Evolutionary conservation across 2,797 vertebrate genomes (phyloP), one percentile per base, ranked within the genome.

Genomic region (Pristis pectinata): DNA sequence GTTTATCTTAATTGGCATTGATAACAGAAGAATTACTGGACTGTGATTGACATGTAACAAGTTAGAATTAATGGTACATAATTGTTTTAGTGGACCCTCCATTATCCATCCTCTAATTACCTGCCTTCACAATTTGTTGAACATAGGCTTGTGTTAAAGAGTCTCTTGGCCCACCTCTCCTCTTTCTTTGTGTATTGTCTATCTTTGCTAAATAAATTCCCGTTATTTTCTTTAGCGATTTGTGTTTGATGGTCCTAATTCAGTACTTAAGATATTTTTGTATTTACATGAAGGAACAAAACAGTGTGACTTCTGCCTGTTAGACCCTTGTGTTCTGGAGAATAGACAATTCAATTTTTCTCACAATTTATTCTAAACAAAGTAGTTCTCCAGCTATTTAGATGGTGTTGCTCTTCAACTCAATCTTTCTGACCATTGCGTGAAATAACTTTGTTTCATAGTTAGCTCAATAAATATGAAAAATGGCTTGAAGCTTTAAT

Each of bases 1-100:
- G n/a, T 91, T 91, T 41, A n/a, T 37, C 61, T 91, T 91, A 91
- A 91, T 91, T 87, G 85, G 56, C 59, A 41, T 91, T 91, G 87
- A 41, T 67, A 37, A 41, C 59, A 91, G 59, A 91, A 67, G 41
- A 37, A 41, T 67, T 67, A n/a, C 15, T 7, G 34, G 15, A 89
- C 30, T 37, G 13, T n/a, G 85, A 64, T 59, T 89, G 85, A 59
- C 59, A 89, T 56, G 15, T 34, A 22, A 67, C 61, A 37, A 67
- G 85, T 34, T n/a, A 89, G 85, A 64, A 91, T 41, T n/a, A 91
- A 24, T 19, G 11, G 8, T 91, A 24, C 27, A 41, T 91, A 67
- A 91, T 91, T 41, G 41, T 67, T 91, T 91, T 37, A 67, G 61
- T 67, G n/a, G 61, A 67, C 37, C 19, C 22, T 37, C 61, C 22